phyloP scores from a whole-genome alignment of 2,888 invertebrate genomes.

The Brachycybe producta region DNA sequence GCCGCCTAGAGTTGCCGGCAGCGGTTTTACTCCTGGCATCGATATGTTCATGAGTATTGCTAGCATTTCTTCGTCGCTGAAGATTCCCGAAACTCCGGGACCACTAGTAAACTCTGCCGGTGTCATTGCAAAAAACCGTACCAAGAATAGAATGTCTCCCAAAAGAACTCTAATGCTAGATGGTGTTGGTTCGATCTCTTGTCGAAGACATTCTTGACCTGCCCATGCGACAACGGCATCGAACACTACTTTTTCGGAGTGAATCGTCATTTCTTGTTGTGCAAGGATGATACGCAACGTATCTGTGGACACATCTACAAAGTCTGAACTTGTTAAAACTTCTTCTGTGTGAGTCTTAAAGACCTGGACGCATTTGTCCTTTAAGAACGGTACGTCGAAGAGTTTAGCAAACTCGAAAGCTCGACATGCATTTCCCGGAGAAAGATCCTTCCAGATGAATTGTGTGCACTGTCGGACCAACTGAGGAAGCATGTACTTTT shows the following conservation, averaged over 20 bases:
- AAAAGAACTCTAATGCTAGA: conserved; percentile 23
- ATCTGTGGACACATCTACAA: conserved; percentile 60
- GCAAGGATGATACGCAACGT: conserved; percentile 63
- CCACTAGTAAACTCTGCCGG: conserved; percentile 73
- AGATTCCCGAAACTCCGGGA: conserved; percentile 55
- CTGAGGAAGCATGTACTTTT: conserved; percentile 74
- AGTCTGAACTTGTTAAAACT: conserved; percentile 58
- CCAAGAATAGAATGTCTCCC: conserved; percentile 11
- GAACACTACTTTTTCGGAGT: conserved; percentile 63
- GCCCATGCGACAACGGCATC: conserved; percentile 57
- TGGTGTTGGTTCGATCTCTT: conserved; percentile 28
- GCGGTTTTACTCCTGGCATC: conserved; percentile 38
- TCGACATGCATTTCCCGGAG: conserved; percentile 65
- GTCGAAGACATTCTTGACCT: conserved; percentile 42
- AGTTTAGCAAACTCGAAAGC: conserved; percentile 75
- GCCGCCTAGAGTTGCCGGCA: conserved; percentile 10
- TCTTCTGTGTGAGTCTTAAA: conserved; percentile 45
- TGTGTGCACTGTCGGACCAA: conserved; percentile 69
- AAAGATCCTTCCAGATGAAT: conserved; percentile 66
- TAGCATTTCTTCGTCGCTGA: conserved; percentile 63
- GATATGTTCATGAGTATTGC: conserved; percentile 71
- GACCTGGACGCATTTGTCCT: conserved; percentile 56
- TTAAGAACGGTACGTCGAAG: conserved; percentile 65
- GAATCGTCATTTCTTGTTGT: conserved; percentile 55
- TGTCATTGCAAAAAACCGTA: conserved; percentile 62